Evolutionary conservation across 2,888 invertebrate species (phyloP).

Genomic region (Lasioglossum leucozonium): DNA sequence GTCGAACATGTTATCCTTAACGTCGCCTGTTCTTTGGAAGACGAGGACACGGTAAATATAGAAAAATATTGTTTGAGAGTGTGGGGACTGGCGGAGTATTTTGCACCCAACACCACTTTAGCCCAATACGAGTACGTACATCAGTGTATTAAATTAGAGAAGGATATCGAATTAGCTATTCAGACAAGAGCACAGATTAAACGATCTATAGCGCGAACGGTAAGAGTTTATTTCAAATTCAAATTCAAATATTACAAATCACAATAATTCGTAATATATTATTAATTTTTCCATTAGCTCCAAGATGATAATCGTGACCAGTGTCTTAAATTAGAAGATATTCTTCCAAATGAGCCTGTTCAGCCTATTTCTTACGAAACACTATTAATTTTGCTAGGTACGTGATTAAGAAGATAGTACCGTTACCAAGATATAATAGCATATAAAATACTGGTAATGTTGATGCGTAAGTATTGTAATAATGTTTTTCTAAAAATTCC

Average conservation of each 20-base stretch:
- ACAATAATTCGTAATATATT: conserved; percentile 14
- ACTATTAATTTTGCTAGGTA: conserved; percentile 92
- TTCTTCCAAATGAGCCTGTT: conserved; percentile 91
- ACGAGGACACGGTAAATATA: conserved; percentile 88
- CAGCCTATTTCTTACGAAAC: conserved; percentile 92
- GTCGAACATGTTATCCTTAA: conserved; percentile 94
- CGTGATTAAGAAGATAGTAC: neutral
- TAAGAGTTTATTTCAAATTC: conserved; percentile 81
- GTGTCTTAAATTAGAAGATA: conserved; percentile 91
- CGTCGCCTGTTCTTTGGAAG: conserved; percentile 92
- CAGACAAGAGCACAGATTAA: conserved; percentile 87
- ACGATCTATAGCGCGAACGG: conserved; percentile 91
- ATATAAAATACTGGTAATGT: neutral
- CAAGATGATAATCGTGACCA: conserved; percentile 92
- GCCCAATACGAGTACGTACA: conserved; percentile 97
- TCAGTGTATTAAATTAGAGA: conserved; percentile 95
- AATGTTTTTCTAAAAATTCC: conserved; percentile 57
- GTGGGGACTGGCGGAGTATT: conserved; percentile 95
- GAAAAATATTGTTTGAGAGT: conserved; percentile 89
- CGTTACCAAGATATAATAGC: neutral
- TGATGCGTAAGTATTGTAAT: neutral
- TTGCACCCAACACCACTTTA: conserved; percentile 92
- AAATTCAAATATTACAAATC: conserved; percentile 22
- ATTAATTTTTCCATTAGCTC: conserved; percentile 83
- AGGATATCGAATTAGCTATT: conserved; percentile 90